Evolutionary conservation across 2,888 invertebrate species (phyloP), one percentile per base, ranked within the genome.

Genomic region (Drosophila fulvimacula): DNA sequence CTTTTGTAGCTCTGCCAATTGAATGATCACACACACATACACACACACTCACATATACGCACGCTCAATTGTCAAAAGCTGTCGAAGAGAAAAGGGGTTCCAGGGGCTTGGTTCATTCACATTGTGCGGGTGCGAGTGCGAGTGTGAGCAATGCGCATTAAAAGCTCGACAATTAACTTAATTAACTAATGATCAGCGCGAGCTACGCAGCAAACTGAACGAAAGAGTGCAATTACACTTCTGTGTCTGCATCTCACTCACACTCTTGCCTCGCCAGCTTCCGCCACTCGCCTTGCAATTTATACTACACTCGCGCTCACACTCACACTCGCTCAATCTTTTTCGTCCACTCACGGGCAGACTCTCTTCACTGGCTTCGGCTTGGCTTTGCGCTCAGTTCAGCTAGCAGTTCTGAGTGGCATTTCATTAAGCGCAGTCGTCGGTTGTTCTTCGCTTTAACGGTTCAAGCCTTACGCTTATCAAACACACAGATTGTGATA

Each of bases 101-200:
- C 15, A 38, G 42, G 32, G 44, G 11, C 11, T 27, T 39, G 49
- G 46, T 52, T 44, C 44, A 15, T 17, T 64, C 69, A 46, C 67
- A 69, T 73, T 70, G 81, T 87, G 88, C 79, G 88, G 88, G 82
- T 79, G 65, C 64, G 65, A 76, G 42, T 79, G 74, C 79, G 88
- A 82, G 82, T 79, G 65, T 62, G 65, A 79, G 42, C 76, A 73
- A 38, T 34, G 83, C 71, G 74, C 70, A 65, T 62, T 73, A 67
- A 76, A 73, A 81, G 79, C 71, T 72, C 78, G 71, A 79, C 80
- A 89, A 86, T 86, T 89, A 88, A 87, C 73, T 89, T 76, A 89
- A 89, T 89, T 85, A 89, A 75, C 61, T 62, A 69, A 74, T 71
- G 74, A 77, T 69, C 64, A 32, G 44, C 48, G 51, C 32, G 17